Conservation (phyloP, 2,113 vertebrate genomes). For the Haemorhous mexicanus region DNA sequence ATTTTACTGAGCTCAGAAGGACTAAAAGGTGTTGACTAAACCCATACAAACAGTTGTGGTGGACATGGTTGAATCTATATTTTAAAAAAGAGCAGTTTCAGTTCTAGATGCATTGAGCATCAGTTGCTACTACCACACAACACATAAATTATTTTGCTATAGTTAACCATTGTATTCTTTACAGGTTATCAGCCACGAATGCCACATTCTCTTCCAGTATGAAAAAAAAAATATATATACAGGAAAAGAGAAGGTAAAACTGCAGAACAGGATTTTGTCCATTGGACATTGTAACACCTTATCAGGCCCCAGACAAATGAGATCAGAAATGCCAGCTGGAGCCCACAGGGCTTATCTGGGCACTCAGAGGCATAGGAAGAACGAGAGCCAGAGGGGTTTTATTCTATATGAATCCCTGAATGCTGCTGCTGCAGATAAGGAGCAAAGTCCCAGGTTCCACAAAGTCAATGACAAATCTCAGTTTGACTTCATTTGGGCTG, state of each 20-base stretch:
- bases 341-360: slow-evolving; percentile 46
- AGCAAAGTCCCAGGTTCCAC: not conserved
- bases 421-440: slow-evolving; percentile 41
- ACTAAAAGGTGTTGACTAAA: not conserved
- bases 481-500: slow-evolving; percentile 60
- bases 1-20: not conserved
- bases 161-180: not conserved
- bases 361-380: slow-evolving; percentile 24
- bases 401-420: slow-evolving; percentile 55
- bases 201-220: not conserved
- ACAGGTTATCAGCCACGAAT: slow-evolving; percentile 18
- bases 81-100: not conserved
- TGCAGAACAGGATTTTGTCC: not conserved
- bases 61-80: not conserved
- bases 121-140: not conserved
- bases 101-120: not conserved
- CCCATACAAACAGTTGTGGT: not conserved
- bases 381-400: slow-evolving; percentile 31
- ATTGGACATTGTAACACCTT: slow-evolving; percentile 34
- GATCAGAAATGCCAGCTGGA: slow-evolving; percentile 58
- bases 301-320: slow-evolving; percentile 40
- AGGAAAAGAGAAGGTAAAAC: slow-evolving; percentile 34
- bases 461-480: slow-evolving; percentile 49
- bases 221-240: not conserved
- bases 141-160: not conserved